These are phyloP conservation scores for Proisotoma minuta DNA, from an alignment of 2,888 invertebrate species.

Conservation along the genomic window DNA sequence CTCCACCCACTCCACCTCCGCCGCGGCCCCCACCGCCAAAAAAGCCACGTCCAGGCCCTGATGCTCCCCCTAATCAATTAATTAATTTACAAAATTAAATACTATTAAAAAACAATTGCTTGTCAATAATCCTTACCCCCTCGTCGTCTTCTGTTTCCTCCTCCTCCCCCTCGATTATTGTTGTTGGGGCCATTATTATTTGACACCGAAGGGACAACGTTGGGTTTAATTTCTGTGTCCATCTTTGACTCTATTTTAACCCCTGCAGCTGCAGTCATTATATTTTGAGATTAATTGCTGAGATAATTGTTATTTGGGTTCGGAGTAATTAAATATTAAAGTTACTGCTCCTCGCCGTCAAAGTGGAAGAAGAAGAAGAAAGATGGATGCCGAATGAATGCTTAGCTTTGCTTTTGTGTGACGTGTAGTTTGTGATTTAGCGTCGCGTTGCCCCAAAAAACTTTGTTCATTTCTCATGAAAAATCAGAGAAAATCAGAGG, in stretches of 20 bases:
- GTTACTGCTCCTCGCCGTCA: no score
- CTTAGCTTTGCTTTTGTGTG: no score
- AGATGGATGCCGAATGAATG: no score
- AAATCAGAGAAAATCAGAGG: no score
- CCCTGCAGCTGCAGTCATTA: conserved; percentile 17
- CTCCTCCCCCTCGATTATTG: conserved; percentile 21
- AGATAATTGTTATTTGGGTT: not conserved
- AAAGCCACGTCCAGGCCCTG: conserved; percentile 45
- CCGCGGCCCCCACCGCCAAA: conserved; percentile 48
- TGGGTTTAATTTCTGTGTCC: conserved; percentile 23
- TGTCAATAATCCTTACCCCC: not conserved
- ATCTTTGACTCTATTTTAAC: conserved; percentile 28
- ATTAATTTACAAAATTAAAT: not conserved
- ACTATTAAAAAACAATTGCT: not conserved
- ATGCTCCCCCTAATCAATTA: conserved; percentile 37
- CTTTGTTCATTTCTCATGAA: no score
- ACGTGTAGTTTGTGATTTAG: no score
- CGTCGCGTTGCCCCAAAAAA: no score
- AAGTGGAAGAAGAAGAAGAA: no score
- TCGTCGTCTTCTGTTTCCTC: not conserved
- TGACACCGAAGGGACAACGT: not conserved
- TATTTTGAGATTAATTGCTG: not conserved
- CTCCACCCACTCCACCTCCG: conserved; percentile 48
- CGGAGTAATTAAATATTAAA: not conserved
- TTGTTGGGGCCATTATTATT: conserved; percentile 1